Evolutionary conservation across 2,888 invertebrate genomes (phyloP).

Genomic region (Tinea semifulvella): DNA sequence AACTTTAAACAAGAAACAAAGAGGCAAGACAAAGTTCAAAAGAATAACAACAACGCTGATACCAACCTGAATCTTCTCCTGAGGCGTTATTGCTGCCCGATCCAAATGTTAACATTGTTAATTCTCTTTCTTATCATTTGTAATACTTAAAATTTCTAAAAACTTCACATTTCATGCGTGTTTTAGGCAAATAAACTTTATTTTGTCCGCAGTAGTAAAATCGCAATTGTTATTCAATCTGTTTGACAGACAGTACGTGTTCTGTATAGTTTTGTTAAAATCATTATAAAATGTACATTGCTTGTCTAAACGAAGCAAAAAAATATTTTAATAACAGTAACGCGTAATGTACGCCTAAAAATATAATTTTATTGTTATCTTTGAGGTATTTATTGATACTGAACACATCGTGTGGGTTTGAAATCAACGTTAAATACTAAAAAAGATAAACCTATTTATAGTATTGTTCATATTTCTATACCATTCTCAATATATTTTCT

Average conservation of each 20-base stretch:
- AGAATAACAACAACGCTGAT: conserved; percentile 30
- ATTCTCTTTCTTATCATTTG: conserved; percentile 45
- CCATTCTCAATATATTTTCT: too few species aligned
- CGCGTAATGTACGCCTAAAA: too few species aligned
- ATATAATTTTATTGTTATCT: too few species aligned
- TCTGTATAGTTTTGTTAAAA: too few species aligned
- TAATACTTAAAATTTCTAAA: conserved; percentile 31
- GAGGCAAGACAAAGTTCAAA: conserved; percentile 1
- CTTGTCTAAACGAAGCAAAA: too few species aligned
- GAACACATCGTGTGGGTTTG: too few species aligned
- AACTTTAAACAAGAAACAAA: conserved; percentile 18
- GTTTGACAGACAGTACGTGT: conserved; percentile 1
- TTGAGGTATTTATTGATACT: too few species aligned
- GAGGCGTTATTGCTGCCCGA: conserved; percentile 46
- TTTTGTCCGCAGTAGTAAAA: not conserved
- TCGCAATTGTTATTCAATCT: conserved; percentile 8
- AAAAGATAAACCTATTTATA: too few species aligned
- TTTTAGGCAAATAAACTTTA: not conserved
- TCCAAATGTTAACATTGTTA: conserved; percentile 59
- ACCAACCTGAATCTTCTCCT: conserved; percentile 60
- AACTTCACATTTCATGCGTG: conserved; percentile 28
- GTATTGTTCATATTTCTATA: too few species aligned
- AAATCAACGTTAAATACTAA: too few species aligned
- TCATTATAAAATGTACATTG: too few species aligned
- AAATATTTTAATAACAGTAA: too few species aligned